Percentiles rank a stretch among this genome's conserved stretches.
Conservation (phyloP, 1,140 invertebrate genomes). For the Brachionus sp. region DNA sequence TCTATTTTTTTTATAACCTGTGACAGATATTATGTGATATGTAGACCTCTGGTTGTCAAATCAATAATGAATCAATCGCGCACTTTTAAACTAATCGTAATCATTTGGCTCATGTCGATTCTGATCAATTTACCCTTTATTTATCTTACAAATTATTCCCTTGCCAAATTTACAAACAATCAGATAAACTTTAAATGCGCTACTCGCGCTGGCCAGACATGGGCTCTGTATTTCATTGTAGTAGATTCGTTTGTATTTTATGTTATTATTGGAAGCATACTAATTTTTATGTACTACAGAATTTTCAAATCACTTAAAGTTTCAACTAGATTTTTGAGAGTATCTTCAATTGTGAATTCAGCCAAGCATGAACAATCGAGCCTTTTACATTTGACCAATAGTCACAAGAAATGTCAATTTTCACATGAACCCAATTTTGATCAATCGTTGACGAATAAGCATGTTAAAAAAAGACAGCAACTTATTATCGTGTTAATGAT, state of each 20-base stretch:
- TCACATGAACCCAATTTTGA: background rate
- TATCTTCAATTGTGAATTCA: background rate
- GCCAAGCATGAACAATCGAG: background rate
- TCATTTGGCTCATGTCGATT: slow-evolving; percentile 26
- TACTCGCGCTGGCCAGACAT: background rate
- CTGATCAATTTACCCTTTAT: slow-evolving; percentile 12
- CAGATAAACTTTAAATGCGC: background rate
- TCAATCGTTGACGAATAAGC: background rate
- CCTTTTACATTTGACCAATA: background rate
- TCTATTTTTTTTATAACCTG: slow-evolving; percentile 44
- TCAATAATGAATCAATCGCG: slow-evolving; percentile 26
- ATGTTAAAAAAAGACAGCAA: slow-evolving; percentile 23
- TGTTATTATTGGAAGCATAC: background rate
- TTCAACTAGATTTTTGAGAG: slow-evolving; percentile 6
- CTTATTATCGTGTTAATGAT: slow-evolving; percentile 12
- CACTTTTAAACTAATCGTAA: background rate
- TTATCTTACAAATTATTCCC: background rate
- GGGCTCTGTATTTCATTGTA: background rate
- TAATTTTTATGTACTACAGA: slow-evolving; percentile 5
- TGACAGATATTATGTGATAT: slow-evolving; percentile 44
- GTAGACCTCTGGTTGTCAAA: slow-evolving; percentile 1
- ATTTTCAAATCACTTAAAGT: background rate
- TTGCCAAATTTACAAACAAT: background rate
- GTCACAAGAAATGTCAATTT: background rate
- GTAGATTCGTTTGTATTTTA: slow-evolving; percentile 36